Percentiles rank a stretch among this genome's conserved stretches.
Evolutionary conservation across 2,888 invertebrate genomes (phyloP).

Genomic region (Tenthredo scrophulariae): DNA sequence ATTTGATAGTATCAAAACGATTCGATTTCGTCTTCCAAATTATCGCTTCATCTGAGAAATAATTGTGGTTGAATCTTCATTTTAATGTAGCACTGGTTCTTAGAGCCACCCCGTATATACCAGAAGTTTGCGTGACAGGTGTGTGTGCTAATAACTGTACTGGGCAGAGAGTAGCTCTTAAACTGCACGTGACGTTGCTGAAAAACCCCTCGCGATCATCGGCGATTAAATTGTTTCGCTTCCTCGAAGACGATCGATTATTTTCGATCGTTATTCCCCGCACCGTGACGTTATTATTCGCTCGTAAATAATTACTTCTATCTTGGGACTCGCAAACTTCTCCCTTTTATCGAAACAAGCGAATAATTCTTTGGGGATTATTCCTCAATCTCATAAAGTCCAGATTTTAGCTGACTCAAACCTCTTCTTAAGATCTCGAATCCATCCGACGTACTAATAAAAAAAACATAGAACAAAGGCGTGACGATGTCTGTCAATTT

Average conservation of each 20-base stretch:
- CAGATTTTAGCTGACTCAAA: not conserved
- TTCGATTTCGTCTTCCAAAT: not conserved
- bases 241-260: constrained; percentile 13
- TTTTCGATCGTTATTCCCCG: not conserved
- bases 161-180: constrained; percentile 20
- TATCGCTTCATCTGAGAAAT: not conserved
- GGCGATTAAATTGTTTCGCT: constrained; percentile 17
- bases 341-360: not conserved
- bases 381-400: not conserved
- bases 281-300: not conserved
- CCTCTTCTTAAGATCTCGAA: not conserved
- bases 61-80: not conserved
- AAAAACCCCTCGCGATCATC: constrained; percentile 6
- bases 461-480: not conserved
- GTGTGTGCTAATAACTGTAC: constrained; percentile 8
- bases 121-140: constrained; percentile 1
- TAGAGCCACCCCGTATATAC: not conserved
- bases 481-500: constrained; percentile 66
- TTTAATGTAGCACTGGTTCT: not conserved
- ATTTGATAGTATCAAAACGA: not conserved
- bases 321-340: not conserved
- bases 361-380: not conserved
- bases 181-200: constrained; percentile 32
- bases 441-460: not conserved
- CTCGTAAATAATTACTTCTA: not conserved